Conservation (phyloP, 2,113 vertebrate species). For the Notothenia rossii region DNA sequence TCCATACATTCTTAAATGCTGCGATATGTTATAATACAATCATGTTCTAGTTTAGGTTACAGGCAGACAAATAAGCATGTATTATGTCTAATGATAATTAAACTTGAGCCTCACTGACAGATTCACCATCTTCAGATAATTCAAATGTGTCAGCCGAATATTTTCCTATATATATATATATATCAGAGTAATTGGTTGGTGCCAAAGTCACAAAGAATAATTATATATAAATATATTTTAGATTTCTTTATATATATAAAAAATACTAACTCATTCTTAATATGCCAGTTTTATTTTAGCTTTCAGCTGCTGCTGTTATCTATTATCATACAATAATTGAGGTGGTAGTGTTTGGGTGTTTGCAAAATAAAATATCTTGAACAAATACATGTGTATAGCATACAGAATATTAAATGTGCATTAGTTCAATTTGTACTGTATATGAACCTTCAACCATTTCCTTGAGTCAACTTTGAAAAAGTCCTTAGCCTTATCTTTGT, state of each 20-base stretch:
- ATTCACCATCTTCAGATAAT: not conserved
- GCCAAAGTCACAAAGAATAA: no score
- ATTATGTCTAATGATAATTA: conserved; percentile 13
- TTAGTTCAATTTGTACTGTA: not conserved
- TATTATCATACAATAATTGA: conserved; percentile 14
- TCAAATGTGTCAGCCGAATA: conserved; percentile 3
- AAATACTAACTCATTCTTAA: not conserved
- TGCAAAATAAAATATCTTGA: conserved; percentile 37
- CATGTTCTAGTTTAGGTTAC: not conserved
- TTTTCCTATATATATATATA: not conserved
- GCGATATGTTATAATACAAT: not conserved
- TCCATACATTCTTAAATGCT: conserved; percentile 55
- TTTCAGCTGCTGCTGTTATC: conserved; percentile 20
- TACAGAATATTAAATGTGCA: not conserved
- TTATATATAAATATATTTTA: no score
- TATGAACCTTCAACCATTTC: not conserved
- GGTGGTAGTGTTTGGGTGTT: conserved; percentile 33
- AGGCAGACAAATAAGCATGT: conserved; percentile 5
- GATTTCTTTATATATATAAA: no score
- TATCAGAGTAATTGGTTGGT: no score
- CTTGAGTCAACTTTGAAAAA: conserved; percentile 16
- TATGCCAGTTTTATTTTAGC: conserved; percentile 11
- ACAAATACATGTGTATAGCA: conserved; percentile 15
- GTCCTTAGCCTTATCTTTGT: conserved; percentile 2
- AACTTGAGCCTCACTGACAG: not conserved